A percentile compares a stretch with the other conserved stretches of the same genome.
These are phyloP conservation scores for Delia radicum DNA, from an alignment of 1,140 invertebrate species.

Conservation along the genomic window DNA sequence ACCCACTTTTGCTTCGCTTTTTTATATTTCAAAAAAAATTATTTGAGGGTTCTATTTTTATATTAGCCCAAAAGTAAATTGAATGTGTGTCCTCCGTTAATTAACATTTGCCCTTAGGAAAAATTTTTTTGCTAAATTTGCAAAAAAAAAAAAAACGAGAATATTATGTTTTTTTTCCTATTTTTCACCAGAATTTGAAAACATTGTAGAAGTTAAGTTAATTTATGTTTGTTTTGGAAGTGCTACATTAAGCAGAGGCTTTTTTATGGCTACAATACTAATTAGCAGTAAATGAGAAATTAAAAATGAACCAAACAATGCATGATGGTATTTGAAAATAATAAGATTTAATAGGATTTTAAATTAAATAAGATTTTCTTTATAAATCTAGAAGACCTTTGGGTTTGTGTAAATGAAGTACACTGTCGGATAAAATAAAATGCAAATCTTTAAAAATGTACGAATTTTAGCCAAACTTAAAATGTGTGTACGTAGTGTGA, in stretches of 20 bases:
- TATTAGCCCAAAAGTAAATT: neutral
- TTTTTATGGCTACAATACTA: constrained; percentile 1
- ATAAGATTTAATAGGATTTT: too few species aligned
- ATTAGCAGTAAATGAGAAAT: constrained; percentile 14
- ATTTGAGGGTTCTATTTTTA: neutral
- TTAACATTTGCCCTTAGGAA: neutral
- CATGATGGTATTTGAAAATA: neutral
- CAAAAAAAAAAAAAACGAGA: too few species aligned
- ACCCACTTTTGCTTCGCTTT: neutral
- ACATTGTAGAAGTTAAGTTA: neutral
- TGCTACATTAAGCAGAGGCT: neutral
- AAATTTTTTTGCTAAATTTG: neutral
- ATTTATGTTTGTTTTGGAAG: neutral
- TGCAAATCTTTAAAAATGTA: too few species aligned
- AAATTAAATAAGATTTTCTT: too few species aligned
- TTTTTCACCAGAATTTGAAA: neutral
- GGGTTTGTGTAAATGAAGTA: too few species aligned
- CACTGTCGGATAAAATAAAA: too few species aligned
- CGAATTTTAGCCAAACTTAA: too few species aligned
- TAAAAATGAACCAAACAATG: neutral
- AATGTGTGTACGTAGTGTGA: too few species aligned
- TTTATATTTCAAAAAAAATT: neutral
- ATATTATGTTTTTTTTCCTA: neutral
- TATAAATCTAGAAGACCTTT: too few species aligned
- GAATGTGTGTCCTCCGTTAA: neutral